These are phyloP conservation scores for Vulpes lagopus DNA, from an alignment of 2,113 vertebrate genomes.

Conservation along the genomic window DNA sequence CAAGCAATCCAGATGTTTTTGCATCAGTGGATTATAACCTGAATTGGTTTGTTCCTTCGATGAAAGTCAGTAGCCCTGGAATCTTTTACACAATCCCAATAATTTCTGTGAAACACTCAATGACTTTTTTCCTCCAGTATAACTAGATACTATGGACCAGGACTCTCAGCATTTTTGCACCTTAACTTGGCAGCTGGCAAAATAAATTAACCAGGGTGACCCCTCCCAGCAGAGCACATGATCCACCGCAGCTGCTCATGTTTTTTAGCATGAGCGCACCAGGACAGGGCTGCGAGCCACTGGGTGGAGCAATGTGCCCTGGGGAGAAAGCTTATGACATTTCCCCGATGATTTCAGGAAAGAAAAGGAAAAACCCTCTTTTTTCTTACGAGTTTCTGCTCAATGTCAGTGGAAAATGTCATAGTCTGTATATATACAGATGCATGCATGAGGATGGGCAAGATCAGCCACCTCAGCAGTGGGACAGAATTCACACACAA, in stretches of 20 bases:
- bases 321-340: slow-evolving; percentile 72
- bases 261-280: slow-evolving; percentile 84
- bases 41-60: slow-evolving; percentile 12
- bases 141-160: slow-evolving; percentile 40
- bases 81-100: background rate
- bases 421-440: background rate
- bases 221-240: slow-evolving; percentile 73
- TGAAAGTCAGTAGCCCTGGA: slow-evolving; percentile 51
- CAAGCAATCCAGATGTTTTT: slow-evolving; percentile 52
- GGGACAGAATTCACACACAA: background rate
- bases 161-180: slow-evolving; percentile 46
- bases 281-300: slow-evolving; percentile 83
- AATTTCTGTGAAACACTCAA: background rate
- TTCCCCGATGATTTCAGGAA: slow-evolving; percentile 62
- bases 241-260: slow-evolving; percentile 69
- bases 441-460: no score
- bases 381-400: background rate
- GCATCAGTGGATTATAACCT: background rate
- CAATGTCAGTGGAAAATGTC: background rate
- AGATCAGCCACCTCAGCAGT: background rate
- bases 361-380: background rate
- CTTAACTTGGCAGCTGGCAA: slow-evolving; percentile 64
- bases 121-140: background rate
- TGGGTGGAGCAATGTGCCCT: slow-evolving; percentile 83
- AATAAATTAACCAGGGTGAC: background rate